Percentiles rank a stretch among this genome's conserved stretches.
phyloP scores from a whole-genome alignment of 2,888 invertebrate species.

The Cephus pulcher region DNA sequence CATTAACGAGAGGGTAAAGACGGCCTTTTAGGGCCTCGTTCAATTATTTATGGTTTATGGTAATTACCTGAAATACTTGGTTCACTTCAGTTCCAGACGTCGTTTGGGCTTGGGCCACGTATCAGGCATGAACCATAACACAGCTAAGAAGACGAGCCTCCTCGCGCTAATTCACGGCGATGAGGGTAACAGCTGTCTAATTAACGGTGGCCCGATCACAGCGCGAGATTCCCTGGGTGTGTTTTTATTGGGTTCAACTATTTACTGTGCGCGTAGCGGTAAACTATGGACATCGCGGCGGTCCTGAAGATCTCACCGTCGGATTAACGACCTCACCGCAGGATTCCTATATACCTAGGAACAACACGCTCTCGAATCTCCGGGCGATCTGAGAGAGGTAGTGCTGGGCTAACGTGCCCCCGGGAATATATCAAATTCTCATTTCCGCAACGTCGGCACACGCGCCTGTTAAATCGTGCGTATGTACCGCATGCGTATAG shows the following conservation, averaged over 20 bases:
- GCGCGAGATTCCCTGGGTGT: conserved; percentile 34
- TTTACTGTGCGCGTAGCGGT: conserved; percentile 37
- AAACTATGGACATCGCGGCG: conserved; percentile 36
- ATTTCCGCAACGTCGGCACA: conserved; percentile 1
- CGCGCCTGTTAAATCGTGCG: neutral
- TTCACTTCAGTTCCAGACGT: neutral
- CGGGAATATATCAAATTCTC: conserved; percentile 7
- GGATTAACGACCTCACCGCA: conserved; percentile 56
- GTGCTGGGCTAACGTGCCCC: neutral
- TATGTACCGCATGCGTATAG: neutral
- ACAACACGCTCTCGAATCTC: conserved; percentile 7
- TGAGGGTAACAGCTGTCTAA: conserved; percentile 21
- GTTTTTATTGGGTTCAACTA: conserved; percentile 25
- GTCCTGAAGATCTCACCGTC: conserved; percentile 48
- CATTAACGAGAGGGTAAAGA: conserved; percentile 44
- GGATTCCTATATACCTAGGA: conserved; percentile 45
- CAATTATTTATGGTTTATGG: conserved; percentile 51
- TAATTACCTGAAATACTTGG: conserved; percentile 39
- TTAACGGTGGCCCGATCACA: conserved; percentile 27
- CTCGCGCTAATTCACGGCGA: neutral
- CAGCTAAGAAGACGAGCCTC: neutral
- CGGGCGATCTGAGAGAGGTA: neutral
- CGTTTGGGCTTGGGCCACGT: conserved; percentile 14
- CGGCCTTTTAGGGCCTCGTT: conserved; percentile 38
- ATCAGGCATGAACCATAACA: neutral